Base-by-base conservation (phyloP, 2,113 vertebrate genomes). In the Otis tarda region DNA sequence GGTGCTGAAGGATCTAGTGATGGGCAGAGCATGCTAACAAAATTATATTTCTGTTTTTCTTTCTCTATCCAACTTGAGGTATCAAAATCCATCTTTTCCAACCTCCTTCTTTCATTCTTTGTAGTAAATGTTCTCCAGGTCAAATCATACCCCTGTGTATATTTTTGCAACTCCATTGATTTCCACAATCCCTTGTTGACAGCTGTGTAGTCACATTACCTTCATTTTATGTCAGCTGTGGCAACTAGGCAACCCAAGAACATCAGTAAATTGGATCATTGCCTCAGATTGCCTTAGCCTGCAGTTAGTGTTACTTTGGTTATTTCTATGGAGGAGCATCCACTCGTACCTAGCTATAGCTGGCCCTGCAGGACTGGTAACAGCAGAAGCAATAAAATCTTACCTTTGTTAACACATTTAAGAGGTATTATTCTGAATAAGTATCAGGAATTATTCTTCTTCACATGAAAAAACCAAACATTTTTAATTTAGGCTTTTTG, bases 241-340 rank as follows among this genome's bases (percentile, higher is more conserved):
- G 52, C 64, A 95, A 56, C 64, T 78, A 59, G 23, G 35, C 2
- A 10, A 87, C 83, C 79, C 0, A 3, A 91, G 71, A 90, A 80
- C 61, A 73, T 59, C 55, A 65, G 67, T 79, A 91, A 92, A 94
- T 91, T 93, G 83, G 63, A 91, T 91, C 83, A 64, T 71, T 96
- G 61, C 86, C 43, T 96, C 63, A 56, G 28, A 93, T 55, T 94
- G 56, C 28, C 61, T 83, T 60, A 78, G 35, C 53, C 47, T 84
- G 15, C 59, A 74, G 39, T 67, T 7, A 2, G 20, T n/a, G 24
- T 75, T 83, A 59, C 52, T 64, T 85, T 63, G 60, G 22, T 80
- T 94, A 67, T 90, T 89, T 84, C 83, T 65, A 22, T 37, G 37
- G 31, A 84, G 76, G 79, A 94, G 13, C 37, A 17, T 76, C 61